Conservation (phyloP, 2,797 vertebrate species). For the Acomys russatus region DNA sequence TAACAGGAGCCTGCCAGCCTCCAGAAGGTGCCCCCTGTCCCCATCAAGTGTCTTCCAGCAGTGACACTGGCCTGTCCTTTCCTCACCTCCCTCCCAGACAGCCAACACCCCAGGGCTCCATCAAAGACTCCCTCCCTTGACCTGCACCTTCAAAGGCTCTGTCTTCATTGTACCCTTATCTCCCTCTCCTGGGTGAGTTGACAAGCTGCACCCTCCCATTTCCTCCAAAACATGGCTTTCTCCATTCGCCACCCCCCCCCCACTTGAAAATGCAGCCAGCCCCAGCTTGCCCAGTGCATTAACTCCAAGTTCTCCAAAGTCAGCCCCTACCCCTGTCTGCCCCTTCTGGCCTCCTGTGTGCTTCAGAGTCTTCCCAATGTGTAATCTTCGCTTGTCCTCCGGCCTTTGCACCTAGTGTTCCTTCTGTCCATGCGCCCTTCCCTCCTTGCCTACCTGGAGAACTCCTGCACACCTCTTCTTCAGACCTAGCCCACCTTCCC, state of each 20-base stretch:
- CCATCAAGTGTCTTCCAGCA: neutral
- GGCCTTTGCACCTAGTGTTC: neutral
- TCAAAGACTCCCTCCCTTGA: neutral
- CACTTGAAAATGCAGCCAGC: neutral
- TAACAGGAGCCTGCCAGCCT: neutral
- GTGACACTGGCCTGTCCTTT: too few relatives aligned
- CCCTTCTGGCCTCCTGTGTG: neutral
- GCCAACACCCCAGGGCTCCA: neutral
- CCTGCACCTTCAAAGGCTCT: neutral
- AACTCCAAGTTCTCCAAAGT: neutral
- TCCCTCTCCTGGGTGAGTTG: neutral
- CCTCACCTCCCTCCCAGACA: neutral
- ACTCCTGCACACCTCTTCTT: neutral
- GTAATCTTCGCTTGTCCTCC: neutral
- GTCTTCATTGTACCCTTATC: neutral
- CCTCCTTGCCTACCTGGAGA: neutral
- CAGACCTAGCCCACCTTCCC: neutral
- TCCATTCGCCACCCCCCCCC: neutral
- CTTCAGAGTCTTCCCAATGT: neutral
- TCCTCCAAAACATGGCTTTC: neutral
- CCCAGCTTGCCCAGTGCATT: neutral
- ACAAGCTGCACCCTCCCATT: neutral
- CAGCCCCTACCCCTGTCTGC: neutral
- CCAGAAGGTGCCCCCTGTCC: neutral
- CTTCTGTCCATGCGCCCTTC: neutral